phyloP scores from a whole-genome alignment of 2,113 vertebrate genomes.

The Hemiprocne comata region DNA sequence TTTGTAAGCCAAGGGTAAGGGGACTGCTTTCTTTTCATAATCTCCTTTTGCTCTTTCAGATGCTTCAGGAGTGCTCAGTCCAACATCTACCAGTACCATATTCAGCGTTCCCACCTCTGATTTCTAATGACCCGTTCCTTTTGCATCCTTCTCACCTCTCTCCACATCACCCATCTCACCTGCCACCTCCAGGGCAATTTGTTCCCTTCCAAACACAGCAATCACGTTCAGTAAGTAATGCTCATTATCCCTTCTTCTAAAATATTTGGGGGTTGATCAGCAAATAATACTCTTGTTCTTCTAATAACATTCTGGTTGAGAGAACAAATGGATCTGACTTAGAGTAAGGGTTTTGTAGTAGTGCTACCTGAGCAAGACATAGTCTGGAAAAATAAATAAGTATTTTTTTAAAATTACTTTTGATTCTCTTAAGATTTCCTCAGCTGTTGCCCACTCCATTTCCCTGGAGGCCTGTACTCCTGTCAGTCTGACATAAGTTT shows the following conservation, averaged over 20 bases:
- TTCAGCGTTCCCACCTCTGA: slow-evolving; percentile 87
- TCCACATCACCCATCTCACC: slow-evolving; percentile 85
- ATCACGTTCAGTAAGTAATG: slow-evolving; percentile 85
- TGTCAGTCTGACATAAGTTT: neutral
- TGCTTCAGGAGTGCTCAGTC: slow-evolving; percentile 92
- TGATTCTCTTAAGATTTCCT: neutral
- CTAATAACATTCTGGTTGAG: neutral
- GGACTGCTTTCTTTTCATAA: neutral
- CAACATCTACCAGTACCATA: slow-evolving; percentile 92
- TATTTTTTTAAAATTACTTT: neutral
- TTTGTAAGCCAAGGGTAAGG: neutral
- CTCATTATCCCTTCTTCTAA: neutral
- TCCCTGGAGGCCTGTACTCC: neutral
- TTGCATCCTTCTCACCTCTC: slow-evolving; percentile 88
- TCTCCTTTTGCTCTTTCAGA: slow-evolving; percentile 72
- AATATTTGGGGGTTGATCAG: neutral
- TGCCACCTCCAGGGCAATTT: slow-evolving; percentile 89
- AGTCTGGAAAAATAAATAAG: neutral
- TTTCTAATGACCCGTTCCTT: slow-evolving; percentile 91
- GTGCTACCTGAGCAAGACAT: neutral
- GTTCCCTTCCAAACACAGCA: slow-evolving; percentile 93
- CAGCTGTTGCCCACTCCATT: neutral
- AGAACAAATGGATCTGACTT: neutral
- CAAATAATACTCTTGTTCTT: neutral
- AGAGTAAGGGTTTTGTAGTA: neutral